Evolutionary conservation across 2,113 vertebrate genomes (phyloP), one percentile per base, ranked within the genome.

Genomic region (Noturus placidus): DNA sequence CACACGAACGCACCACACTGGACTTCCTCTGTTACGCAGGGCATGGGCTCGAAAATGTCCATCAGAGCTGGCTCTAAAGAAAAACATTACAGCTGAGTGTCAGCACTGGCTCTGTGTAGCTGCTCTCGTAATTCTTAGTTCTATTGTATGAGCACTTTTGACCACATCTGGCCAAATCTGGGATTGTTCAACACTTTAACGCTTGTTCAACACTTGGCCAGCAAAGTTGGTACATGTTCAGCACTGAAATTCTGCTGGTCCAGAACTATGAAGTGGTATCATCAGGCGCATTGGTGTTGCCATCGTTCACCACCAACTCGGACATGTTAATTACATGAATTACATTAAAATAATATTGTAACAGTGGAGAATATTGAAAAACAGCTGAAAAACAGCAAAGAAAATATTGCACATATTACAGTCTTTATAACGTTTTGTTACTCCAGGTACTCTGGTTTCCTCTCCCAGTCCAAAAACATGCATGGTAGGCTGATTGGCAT

Each of bases 11-110:
- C 93, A 0, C 88, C 87, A 61, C 95, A 96, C 22, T 86, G 90
- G 19, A 84, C 82, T 1, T 86, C 89, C 1, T 81, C 87, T 0
- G 91, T 89, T 80, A 85, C 11, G 0, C n/a, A 54, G 1, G 11
- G 67, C 90, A 98, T 84, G 7, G 92, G 95, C 69, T 95, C 91
- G 92, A 99, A 98, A 33, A 95, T 70, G 2, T 91, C 89, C 17
- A 85, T 80, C 85, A 98, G 89, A 0, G 91, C 93, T 11, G 93
- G 89, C 65, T 94, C 96, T 97, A 91, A 22, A 78, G 6, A 82
- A 22, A 80, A 61, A 82, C 19, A 42, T 0, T 11, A 33, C 33
- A 82, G 33, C 30, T 42, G 25, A 42, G 56, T 33, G 6, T 35
- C 30, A 74, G 14, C 14, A 6, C 30, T 33, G 67, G 30, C 70